Base-by-base conservation (phyloP, 2,888 invertebrate genomes). In the Drosophila infuscata region DNA sequence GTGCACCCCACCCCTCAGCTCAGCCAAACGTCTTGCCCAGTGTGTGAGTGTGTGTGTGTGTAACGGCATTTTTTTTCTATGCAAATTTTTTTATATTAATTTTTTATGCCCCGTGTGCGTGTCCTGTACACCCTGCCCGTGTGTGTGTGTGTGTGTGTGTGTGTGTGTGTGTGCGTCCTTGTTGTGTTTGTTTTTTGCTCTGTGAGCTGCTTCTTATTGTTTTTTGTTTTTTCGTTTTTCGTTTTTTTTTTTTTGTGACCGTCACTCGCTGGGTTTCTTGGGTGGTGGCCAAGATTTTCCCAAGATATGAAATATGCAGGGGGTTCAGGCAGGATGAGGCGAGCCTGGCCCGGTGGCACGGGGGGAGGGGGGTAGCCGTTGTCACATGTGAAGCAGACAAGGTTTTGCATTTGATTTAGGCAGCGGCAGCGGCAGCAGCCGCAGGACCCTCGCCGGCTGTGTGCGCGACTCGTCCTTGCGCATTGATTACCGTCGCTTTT, bases 41-140 rank as follows among this genome's bases (percentile, higher is more conserved):
- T 12, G 52, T 17, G 41, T 30, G 49, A 58, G 57, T 61, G 32
- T 51, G 57, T 75, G 53, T 79, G 73, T 85, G 79, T 91, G 91
- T 92, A 92, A 92, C 92, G 92, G 92, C 87, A 92, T 92, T 92
- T 92, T 92, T 92, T 92, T 84, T 91, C 92, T 92, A 92, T 92
- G 92, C 92, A 92, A 92, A 92, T 92, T 91, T 89, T 89, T 82
- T 82, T 87, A 83, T 91, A 91, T 91, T 89, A 87, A 91, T 90
- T 90, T 90, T 91, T 83, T 85, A 87, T 89, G 74, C 79, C 72
- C 85, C 82, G 81, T 70, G 82, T 82, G 82, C 77, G 75, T 79
- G 84, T 74, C 70, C 68, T 65, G 76, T 62, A 76, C 70, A 43
- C 49, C 57, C 52, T 74, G 63, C 59, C 33, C 35, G 25, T 33